Conservation (phyloP, 2,113 vertebrate genomes). For the Ailuropoda melanoleuca region DNA sequence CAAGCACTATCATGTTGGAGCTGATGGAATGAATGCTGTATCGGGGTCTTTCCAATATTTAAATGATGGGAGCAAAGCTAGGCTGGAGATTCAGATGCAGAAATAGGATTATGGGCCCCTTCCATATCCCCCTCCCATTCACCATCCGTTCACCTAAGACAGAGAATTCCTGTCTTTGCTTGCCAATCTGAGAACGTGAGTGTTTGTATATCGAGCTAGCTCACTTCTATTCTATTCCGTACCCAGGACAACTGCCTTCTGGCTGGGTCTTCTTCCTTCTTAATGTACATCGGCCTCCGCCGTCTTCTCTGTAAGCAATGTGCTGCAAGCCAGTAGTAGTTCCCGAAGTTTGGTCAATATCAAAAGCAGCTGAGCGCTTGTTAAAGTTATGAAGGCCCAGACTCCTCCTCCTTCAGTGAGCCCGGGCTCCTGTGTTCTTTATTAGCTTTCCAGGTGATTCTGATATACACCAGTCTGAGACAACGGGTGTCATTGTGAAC, state of each 20-base stretch:
- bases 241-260: not conserved
- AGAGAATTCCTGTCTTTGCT: not conserved
- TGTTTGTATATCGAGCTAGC: not conserved
- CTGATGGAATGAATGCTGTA: not conserved
- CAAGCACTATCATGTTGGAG: not conserved
- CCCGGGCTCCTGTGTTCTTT: not conserved
- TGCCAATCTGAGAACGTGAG: not conserved
- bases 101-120: not conserved
- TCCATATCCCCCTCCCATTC: not conserved
- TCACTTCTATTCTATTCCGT: not conserved
- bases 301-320: not conserved
- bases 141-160: not conserved
- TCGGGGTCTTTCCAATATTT: not conserved
- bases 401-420: not conserved
- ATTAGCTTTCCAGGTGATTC: not conserved
- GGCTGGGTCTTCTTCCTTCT: not conserved
- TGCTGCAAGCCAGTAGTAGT: not conserved
- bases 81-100: not conserved
- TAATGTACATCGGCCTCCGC: not conserved
- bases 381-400: not conserved
- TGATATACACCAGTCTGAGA: not conserved
- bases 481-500: not conserved
- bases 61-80: not conserved
- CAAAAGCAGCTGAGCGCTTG: not conserved
- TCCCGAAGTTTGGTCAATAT: not conserved